phyloP scores from a whole-genome alignment of 2,797 vertebrate species.

The Heteromormyrus szaboi region DNA sequence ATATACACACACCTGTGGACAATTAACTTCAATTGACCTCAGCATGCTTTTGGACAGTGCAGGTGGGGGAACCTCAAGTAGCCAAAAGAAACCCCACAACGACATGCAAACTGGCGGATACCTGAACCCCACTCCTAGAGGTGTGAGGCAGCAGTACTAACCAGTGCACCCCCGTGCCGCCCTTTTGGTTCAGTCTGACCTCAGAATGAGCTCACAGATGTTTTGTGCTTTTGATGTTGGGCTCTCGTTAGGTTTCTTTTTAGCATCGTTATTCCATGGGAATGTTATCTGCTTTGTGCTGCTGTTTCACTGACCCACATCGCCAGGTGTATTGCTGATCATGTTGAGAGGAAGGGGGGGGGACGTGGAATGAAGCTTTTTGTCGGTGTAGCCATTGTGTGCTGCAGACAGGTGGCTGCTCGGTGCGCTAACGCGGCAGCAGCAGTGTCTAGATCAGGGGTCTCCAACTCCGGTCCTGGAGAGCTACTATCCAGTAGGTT shows the following conservation, averaged over 20 bases:
- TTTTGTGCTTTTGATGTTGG: not conserved
- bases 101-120: not conserved
- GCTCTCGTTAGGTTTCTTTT: not conserved
- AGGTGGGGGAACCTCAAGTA: not conserved
- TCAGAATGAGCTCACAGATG: not conserved
- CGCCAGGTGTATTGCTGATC: not conserved
- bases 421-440: not conserved
- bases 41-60: not conserved
- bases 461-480: no score
- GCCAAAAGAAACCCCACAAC: not conserved
- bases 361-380: not conserved
- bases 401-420: slow-evolving; percentile 4
- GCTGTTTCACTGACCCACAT: not conserved
- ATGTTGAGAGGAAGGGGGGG: not conserved
- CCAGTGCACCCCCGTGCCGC: not conserved
- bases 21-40: not conserved
- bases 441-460: not conserved
- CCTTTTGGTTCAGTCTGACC: not conserved
- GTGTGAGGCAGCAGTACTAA: not conserved
- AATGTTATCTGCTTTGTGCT: not conserved
- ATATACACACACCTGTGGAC: no score
- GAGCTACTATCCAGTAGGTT: no score
- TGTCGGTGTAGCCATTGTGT: not conserved
- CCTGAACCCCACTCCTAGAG: not conserved
- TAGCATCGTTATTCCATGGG: not conserved